Conservation (phyloP, 2,797 vertebrate species). For the Malurus leucopterus region DNA sequence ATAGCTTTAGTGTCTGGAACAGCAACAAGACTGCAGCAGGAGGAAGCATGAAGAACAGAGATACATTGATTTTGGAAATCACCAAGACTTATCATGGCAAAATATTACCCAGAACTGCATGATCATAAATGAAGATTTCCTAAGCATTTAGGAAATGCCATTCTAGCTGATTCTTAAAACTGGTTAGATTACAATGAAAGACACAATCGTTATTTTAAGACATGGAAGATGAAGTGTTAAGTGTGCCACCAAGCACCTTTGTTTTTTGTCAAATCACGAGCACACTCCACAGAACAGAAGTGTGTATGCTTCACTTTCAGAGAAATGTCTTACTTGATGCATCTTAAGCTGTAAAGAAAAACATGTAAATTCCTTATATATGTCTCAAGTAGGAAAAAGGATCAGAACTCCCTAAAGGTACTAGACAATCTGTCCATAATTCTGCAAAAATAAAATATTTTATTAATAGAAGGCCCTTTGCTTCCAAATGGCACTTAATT, state of each 20-base stretch:
- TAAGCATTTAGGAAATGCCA: neutral
- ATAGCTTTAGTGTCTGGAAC: neutral
- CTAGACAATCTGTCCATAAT: neutral
- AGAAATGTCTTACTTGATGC: neutral
- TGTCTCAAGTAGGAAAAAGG: neutral
- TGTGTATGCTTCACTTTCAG: neutral
- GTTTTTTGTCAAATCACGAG: neutral
- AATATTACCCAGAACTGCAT: neutral
- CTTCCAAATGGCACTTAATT: constrained; percentile 2
- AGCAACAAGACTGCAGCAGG: neutral
- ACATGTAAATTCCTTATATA: neutral
- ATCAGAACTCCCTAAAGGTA: neutral
- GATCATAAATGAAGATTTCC: neutral
- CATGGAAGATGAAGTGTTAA: neutral
- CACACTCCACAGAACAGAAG: neutral
- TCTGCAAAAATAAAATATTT: neutral
- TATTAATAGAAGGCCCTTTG: neutral
- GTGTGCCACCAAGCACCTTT: neutral
- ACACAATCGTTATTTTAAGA: neutral
- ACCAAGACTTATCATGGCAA: neutral
- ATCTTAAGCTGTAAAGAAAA: neutral
- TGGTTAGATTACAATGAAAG: neutral
- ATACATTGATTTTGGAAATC: neutral
- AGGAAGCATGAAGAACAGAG: neutral
- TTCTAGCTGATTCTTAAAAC: neutral